A percentile compares a stretch with the other conserved stretches of the same genome.
These are phyloP conservation scores for Stichodactyla mertensii DNA, from an alignment of 64 coral and sea anemone genomes.

Conservation along the genomic window DNA sequence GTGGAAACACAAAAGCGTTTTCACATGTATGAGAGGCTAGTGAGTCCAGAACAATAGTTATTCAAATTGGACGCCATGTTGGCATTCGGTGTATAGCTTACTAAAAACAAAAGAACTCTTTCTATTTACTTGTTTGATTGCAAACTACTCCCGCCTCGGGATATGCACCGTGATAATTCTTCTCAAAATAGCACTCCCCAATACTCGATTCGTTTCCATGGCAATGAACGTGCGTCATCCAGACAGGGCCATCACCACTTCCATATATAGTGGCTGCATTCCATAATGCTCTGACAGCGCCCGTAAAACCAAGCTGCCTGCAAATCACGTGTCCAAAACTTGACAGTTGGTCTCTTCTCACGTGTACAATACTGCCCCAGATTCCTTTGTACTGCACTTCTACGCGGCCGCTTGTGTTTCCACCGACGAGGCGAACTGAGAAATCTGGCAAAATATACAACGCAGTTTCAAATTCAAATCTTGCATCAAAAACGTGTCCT, in stretches of 20 bases:
- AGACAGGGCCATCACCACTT: constrained; percentile 36
- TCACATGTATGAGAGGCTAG: too few species aligned
- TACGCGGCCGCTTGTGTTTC: constrained; percentile 28
- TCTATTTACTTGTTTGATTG: constrained; percentile 32
- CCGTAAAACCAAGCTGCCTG: constrained; percentile 40
- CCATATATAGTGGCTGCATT: constrained; percentile 34
- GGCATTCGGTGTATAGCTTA: too few species aligned
- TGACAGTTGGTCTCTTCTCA: neutral
- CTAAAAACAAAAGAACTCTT: neutral
- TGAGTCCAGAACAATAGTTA: too few species aligned
- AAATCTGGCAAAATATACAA: neutral
- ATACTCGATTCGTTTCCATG: constrained; percentile 23
- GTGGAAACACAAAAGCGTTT: too few species aligned
- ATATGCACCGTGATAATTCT: constrained; percentile 17
- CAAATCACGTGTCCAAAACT: constrained; percentile 35
- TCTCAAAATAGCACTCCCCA: constrained; percentile 35
- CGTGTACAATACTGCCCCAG: constrained; percentile 55
- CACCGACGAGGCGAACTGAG: constrained; percentile 39
- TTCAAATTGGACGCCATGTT: too few species aligned
- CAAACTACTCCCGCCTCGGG: constrained; percentile 40
- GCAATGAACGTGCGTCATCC: constrained; percentile 48
- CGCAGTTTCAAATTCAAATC: too few species aligned
- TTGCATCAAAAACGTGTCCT: too few species aligned
- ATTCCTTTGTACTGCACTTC: constrained; percentile 44
- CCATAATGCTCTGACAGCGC: constrained; percentile 1